phyloP scores from a whole-genome alignment of 2,113 vertebrate species.

The Crotophaga sulcirostris region DNA sequence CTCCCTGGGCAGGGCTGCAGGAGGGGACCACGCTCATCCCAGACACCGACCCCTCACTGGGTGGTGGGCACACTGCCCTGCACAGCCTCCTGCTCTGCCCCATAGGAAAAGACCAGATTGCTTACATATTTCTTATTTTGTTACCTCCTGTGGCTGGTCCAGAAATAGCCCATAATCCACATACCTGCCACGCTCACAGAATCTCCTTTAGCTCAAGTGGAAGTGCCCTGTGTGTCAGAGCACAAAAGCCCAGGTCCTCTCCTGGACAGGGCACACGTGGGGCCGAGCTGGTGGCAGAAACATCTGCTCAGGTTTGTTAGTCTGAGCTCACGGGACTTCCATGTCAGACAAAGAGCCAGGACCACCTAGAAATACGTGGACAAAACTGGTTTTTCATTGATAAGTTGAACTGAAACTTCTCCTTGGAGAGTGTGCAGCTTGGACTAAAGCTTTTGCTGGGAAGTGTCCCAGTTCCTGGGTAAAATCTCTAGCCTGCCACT shows the following conservation, averaged over 20 bases:
- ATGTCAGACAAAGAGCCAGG: background rate
- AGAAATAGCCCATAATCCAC: slow-evolving; percentile 59
- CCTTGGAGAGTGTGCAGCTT: background rate
- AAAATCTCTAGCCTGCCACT: background rate
- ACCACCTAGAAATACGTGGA: fast-evolving
- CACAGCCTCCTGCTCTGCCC: background rate
- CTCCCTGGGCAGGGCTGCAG: fast-evolving
- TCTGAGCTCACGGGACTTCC: fast-evolving
- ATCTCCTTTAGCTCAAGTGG: slow-evolving; percentile 31
- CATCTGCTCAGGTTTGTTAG: background rate
- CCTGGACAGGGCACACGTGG: background rate
- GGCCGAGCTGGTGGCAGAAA: background rate
- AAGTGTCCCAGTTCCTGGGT: background rate
- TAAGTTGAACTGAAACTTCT: background rate
- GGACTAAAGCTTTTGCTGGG: background rate
- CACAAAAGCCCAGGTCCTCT: background rate
- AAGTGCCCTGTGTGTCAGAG: background rate
- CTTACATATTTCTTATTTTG: slow-evolving; percentile 25
- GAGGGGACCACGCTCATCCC: background rate
- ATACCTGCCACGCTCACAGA: slow-evolving; percentile 13
- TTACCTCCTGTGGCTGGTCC: slow-evolving; percentile 41
- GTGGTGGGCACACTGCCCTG: background rate
- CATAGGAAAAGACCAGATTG: background rate
- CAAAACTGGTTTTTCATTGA: background rate
- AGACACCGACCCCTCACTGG: background rate